These are phyloP conservation scores for Camelus bactrianus DNA, from an alignment of 2,113 vertebrate species.

Conservation along the genomic window DNA sequence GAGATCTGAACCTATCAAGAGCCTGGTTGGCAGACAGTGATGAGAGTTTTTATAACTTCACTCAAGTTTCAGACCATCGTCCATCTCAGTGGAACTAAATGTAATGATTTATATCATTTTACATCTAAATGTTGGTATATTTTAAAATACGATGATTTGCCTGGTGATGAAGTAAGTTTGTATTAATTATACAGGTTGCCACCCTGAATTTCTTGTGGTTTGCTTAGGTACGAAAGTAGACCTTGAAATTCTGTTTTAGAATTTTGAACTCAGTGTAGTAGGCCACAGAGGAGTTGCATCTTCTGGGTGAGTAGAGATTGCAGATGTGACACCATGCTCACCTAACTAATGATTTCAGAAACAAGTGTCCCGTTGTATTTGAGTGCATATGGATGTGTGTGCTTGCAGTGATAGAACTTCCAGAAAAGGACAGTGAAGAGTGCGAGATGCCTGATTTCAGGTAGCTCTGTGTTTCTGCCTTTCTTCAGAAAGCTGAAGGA, in stretches of 20 bases:
- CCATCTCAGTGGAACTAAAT: background rate
- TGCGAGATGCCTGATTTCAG: background rate
- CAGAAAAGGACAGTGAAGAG: constrained; percentile 35
- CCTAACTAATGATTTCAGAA: constrained; percentile 26
- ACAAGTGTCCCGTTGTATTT: background rate
- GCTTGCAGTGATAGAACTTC: background rate
- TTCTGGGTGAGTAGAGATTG: background rate
- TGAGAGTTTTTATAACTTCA: background rate
- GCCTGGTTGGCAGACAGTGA: background rate
- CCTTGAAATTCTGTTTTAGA: constrained; percentile 33
- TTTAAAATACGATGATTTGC: constrained; percentile 60
- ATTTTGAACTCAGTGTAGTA: constrained; percentile 32
- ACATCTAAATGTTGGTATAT: constrained; percentile 16
- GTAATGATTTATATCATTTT: constrained; percentile 1
- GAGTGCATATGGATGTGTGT: background rate
- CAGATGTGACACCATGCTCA: background rate
- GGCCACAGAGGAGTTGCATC: background rate
- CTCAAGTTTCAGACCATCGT: constrained; percentile 4
- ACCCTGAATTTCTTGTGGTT: constrained; percentile 43
- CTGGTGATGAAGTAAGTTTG: constrained; percentile 26
- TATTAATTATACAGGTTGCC: constrained; percentile 7
- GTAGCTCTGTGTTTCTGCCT: constrained; percentile 20
- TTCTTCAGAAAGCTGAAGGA: constrained; percentile 53
- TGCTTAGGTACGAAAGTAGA: constrained; percentile 22
- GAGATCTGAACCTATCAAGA: background rate